Evolutionary conservation across 35 echinoderm and acorn worm species (phyloP), one percentile per base, ranked within the genome.

Genomic region (Ophioderma brevispina): DNA sequence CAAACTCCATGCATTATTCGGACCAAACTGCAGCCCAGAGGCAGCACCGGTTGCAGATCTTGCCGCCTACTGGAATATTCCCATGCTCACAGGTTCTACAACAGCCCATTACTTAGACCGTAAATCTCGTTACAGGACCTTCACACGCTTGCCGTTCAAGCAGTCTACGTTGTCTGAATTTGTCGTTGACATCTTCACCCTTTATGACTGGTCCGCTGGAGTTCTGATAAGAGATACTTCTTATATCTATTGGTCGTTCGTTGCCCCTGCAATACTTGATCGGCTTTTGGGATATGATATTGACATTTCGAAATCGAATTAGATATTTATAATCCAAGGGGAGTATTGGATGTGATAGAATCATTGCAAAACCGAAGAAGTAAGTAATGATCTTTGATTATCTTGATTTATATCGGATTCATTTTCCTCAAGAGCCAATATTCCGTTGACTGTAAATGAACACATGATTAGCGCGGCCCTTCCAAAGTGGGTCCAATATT

Each of bases 41-140:
- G 55, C 55, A 0, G 40, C n/a, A 1, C 35, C 79, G 18, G 38
- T 82, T 1, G 79, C 46, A 21, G 79, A 82, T 41, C 37, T 90
- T 28, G 79, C 88, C 32, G 80, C 79, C 0, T 64, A 43, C 0
- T 36, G 50, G 46, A 90, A 90, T 77, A 38, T 90, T 35, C 79
- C 88, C 15, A 82, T 90, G 0, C 32, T 90, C 2, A n/a, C 88
- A 2, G 88, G 79, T 3, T 35, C 39, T 30, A 52, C 79, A 25
- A 90, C 23, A 25, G 88, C 52, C 8, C 56, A 64, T 19, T 38
- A 81, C 11, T 34, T 90, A 8, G 80, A 82, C 33, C 0, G 76
- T 0, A 90, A 90, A 43, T 0, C 1, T 0, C n/a, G 56, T 5
- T 90, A 83, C 38, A 42, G 37, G 0, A 90, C 88, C 35, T 52